Conservation (phyloP, 2,113 vertebrate species). For the Corapipo altera region DNA sequence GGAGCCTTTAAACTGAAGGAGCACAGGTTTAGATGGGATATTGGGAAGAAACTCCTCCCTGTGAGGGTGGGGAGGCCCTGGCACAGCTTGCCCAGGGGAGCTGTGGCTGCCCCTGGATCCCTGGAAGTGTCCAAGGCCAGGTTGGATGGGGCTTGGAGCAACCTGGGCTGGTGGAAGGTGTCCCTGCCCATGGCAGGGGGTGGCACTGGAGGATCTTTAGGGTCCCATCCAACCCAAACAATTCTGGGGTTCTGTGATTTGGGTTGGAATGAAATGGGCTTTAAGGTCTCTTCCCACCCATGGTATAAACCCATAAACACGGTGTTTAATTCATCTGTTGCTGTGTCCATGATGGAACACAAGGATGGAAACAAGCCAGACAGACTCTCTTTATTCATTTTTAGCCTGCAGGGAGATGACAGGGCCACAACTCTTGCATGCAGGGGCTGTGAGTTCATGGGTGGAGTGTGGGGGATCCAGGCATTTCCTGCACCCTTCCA, state of each 20-base stretch:
- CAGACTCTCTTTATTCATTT: background rate
- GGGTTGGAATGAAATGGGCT: background rate
- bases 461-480: too few species aligned
- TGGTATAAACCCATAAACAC: background rate
- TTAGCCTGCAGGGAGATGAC: background rate
- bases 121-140: background rate
- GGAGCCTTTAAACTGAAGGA: background rate
- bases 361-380: background rate
- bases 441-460: background rate
- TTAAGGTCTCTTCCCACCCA: too few species aligned
- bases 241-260: too few species aligned
- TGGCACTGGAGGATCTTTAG: background rate
- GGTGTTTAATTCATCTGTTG: background rate
- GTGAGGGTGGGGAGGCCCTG: background rate
- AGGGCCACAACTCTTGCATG: background rate
- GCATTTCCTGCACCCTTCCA: rapidly evolving
- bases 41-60: background rate
- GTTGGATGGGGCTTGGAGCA: background rate
- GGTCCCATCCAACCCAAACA: too few species aligned
- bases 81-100: background rate
- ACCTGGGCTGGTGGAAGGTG: background rate
- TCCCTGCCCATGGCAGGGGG: background rate
- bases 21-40: background rate
- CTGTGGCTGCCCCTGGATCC: background rate
- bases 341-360: rapidly evolving